Conservation (phyloP, 1,140 invertebrate species). For the Drosophila nannoptera region DNA sequence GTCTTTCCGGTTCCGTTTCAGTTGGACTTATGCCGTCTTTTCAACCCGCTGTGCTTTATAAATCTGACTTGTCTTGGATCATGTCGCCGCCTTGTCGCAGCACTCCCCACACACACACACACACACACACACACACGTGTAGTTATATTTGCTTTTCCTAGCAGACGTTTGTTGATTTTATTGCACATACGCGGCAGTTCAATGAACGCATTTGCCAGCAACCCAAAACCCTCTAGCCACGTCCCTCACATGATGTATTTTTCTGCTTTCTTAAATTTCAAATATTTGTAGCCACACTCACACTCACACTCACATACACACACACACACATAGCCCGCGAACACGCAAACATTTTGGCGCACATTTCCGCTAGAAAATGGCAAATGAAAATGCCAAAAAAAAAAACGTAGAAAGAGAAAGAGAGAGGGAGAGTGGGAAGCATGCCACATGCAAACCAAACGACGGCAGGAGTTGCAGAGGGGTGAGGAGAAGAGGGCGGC, state of each 20-base stretch:
- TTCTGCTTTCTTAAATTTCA: slow-evolving; percentile 64
- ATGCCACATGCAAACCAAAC: slow-evolving; percentile 55
- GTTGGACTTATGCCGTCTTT: not conserved
- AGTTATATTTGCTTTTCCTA: slow-evolving; percentile 65
- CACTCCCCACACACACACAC: too few relatives aligned
- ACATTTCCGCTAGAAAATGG: slow-evolving; percentile 72
- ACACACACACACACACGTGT: too few relatives aligned
- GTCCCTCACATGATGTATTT: slow-evolving; percentile 24
- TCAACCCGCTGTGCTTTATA: slow-evolving; percentile 48
- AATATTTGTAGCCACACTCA: slow-evolving; percentile 50
- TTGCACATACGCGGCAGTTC: slow-evolving; percentile 67
- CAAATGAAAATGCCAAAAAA: slow-evolving; percentile 66
- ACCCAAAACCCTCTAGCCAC: not conserved
- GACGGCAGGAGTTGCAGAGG: not conserved
- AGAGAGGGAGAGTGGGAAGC: slow-evolving; percentile 25
- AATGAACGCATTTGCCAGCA: slow-evolving; percentile 72
- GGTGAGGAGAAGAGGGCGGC: not conserved
- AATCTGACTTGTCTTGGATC: slow-evolving; percentile 66
- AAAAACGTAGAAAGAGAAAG: slow-evolving; percentile 11
- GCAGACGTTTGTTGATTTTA: slow-evolving; percentile 60
- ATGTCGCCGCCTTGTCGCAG: slow-evolving; percentile 11
- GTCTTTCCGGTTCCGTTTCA: slow-evolving; percentile 69
- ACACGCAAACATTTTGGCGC: slow-evolving; percentile 73
- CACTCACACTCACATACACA: not conserved
- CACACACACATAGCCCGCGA: slow-evolving; percentile 13